Evolutionary conservation across 2,797 vertebrate genomes (phyloP).

Genomic region (Oreortyx pictus): DNA sequence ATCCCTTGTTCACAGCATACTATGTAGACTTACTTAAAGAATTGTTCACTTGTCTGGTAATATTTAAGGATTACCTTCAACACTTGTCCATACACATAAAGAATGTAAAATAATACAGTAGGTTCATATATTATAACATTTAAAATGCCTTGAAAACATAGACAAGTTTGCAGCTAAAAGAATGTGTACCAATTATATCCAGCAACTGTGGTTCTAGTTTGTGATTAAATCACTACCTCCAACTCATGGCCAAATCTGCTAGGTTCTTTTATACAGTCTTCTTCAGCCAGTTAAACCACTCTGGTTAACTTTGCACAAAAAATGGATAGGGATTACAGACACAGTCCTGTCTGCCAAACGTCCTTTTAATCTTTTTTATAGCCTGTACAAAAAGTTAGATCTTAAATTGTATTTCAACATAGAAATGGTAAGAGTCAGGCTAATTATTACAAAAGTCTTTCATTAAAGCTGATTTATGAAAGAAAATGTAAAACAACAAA

Average conservation of each 20-base stretch:
- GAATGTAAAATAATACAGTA: no score
- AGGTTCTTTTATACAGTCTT: not conserved
- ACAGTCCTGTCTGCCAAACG: not conserved
- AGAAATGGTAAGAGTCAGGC: not conserved
- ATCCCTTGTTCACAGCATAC: not conserved
- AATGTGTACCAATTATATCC: not conserved
- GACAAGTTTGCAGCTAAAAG: not conserved
- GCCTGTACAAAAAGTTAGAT: not conserved
- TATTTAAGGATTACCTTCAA: no score
- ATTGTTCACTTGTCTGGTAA: not conserved
- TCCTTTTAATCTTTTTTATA: not conserved
- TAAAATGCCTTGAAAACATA: not conserved
- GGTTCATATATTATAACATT: no score
- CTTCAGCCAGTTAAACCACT: not conserved
- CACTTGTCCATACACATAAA: no score
- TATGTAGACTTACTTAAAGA: not conserved
- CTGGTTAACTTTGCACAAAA: not conserved
- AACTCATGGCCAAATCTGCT: not conserved
- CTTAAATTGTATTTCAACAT: not conserved
- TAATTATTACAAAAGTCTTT: not conserved
- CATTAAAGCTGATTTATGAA: not conserved
- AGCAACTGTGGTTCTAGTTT: not conserved
- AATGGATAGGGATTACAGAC: not conserved
- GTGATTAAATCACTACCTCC: not conserved
- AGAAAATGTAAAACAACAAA: not conserved